phyloP scores from a whole-genome alignment of 2,113 vertebrate genomes.

The Plecotus auritus region DNA sequence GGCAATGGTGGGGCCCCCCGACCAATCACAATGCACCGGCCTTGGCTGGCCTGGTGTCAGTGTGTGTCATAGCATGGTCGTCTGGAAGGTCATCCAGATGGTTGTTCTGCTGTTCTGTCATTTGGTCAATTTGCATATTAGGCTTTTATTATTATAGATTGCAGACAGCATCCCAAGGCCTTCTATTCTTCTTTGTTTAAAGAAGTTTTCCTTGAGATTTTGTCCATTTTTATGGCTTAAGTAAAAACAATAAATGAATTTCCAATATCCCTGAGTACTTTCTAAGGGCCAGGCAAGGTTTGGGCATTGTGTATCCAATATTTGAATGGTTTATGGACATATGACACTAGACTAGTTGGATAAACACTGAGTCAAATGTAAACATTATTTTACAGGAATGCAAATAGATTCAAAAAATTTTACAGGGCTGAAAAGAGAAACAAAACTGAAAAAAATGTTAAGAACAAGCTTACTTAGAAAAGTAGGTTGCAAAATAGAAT shows the following conservation, averaged over 20 bases:
- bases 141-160: not conserved
- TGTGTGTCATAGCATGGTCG: too few species aligned
- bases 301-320: not conserved
- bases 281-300: not conserved
- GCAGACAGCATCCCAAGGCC: not conserved
- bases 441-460: not conserved
- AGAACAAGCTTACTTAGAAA: not conserved
- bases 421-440: not conserved
- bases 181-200: not conserved
- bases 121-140: too few species aligned
- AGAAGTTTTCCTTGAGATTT: not conserved
- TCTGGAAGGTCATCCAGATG: too few species aligned
- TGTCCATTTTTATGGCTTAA: not conserved
- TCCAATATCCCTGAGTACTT: not conserved
- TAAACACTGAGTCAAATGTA: not conserved
- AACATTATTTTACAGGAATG: not conserved
- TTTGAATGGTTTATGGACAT: not conserved
- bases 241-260: not conserved
- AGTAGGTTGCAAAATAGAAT: not conserved
- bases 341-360: not conserved
- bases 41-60: too few species aligned
- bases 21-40: too few species aligned
- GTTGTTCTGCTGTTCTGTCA: too few species aligned
- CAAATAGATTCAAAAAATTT: not conserved
- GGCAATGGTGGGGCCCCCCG: too few species aligned